phyloP scores from a whole-genome alignment of 2,113 vertebrate genomes.

The Eupsittula cactorum region DNA sequence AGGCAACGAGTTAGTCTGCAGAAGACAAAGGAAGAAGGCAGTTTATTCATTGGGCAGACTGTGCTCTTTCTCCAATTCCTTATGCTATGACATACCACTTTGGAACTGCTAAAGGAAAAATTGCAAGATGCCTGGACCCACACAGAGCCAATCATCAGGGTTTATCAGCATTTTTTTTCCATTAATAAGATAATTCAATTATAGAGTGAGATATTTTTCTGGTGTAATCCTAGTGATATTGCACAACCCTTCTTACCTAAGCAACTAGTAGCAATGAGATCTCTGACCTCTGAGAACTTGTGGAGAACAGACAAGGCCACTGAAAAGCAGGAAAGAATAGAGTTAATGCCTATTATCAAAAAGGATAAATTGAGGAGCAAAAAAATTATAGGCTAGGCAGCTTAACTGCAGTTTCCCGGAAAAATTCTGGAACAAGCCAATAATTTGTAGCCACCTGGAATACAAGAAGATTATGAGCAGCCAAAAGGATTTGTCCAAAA shows the following conservation, averaged over 20 bases:
- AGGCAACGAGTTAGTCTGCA: not conserved
- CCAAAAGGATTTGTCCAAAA: not conserved
- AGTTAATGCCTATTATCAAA: constrained; percentile 21
- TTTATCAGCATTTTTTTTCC: not conserved
- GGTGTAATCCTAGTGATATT: not conserved
- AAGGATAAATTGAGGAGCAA: not conserved
- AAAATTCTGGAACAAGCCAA: constrained; percentile 21
- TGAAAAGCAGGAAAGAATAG: not conserved
- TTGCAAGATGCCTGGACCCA: not conserved
- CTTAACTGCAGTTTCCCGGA: constrained; percentile 22
- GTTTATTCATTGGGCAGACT: not conserved
- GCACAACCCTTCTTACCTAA: not conserved
- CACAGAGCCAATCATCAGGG: not conserved
- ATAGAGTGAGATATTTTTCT: not conserved
- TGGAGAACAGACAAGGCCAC: not conserved
- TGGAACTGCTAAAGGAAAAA: not conserved
- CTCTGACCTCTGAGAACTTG: not conserved
- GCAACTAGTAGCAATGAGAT: not conserved
- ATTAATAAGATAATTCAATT: constrained; percentile 32
- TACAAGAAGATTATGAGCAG: not conserved
- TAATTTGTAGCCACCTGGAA: constrained; percentile 13
- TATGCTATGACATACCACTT: not conserved
- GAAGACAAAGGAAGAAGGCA: constrained; percentile 29
- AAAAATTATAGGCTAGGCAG: constrained; percentile 15
- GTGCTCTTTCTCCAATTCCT: not conserved